Evolutionary conservation across 2,113 vertebrate genomes (phyloP).

Genomic region (Ancistrus triradiatus): DNA sequence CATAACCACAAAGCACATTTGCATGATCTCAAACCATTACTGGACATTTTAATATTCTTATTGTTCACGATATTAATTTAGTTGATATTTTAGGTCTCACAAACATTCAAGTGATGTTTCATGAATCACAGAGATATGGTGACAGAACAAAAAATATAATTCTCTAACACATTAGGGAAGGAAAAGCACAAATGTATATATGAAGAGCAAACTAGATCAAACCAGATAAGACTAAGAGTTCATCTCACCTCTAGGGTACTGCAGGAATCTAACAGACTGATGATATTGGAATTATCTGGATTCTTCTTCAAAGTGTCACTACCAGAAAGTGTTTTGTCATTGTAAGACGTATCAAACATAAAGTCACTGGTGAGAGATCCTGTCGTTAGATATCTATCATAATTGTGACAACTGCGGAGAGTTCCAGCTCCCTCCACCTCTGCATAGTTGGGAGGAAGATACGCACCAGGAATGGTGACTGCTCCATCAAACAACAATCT

Average conservation of each 20-base stretch:
- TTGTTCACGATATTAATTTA: too few relatives aligned
- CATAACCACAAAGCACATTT: too few relatives aligned
- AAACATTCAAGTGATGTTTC: too few relatives aligned
- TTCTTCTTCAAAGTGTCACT: slow-evolving; percentile 4
- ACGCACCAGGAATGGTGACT: slow-evolving; percentile 5
- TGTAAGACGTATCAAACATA: slow-evolving; percentile 26
- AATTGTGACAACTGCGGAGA: slow-evolving; percentile 20
- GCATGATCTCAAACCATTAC: too few relatives aligned
- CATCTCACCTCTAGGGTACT: slow-evolving; percentile 2
- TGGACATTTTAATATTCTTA: too few relatives aligned
- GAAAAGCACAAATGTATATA: too few relatives aligned
- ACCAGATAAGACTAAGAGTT: not conserved
- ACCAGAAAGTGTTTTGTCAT: slow-evolving; percentile 27
- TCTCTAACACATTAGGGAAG: too few relatives aligned
- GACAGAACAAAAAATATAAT: too few relatives aligned
- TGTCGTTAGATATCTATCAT: slow-evolving; percentile 29
- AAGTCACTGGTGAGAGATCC: slow-evolving; percentile 36
- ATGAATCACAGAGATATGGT: too few relatives aligned
- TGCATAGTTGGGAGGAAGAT: slow-evolving; percentile 21
- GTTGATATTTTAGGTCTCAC: too few relatives aligned
- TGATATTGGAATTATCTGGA: not conserved
- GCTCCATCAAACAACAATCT: slow-evolving; percentile 20
- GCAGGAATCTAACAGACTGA: not conserved
- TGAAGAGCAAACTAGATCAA: too few relatives aligned
- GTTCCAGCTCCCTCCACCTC: slow-evolving; percentile 19